Percentiles rank a stretch among this genome's conserved stretches.
These are phyloP conservation scores for Ctenomys sociabilis DNA, from an alignment of 2,113 vertebrate genomes.

Conservation along the genomic window DNA sequence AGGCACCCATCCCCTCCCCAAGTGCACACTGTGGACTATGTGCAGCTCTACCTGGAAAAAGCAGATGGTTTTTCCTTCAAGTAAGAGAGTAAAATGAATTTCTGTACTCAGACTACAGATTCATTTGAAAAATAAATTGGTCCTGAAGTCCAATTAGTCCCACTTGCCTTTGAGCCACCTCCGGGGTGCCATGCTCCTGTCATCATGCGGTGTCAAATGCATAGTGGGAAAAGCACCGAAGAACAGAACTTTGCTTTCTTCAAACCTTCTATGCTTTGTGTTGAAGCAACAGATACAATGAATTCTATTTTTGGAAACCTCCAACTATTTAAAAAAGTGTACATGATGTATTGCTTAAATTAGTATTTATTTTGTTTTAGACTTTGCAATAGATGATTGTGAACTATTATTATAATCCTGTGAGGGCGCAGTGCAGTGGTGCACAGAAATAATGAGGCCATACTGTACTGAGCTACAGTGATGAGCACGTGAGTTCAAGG, in stretches of 20 bases:
- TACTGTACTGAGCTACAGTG: background rate
- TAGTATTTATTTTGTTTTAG: background rate
- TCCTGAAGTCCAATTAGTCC: background rate
- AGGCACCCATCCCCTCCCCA: fast-evolving
- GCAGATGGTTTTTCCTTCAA: background rate
- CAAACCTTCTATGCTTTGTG: too few species aligned
- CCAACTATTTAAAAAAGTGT: background rate
- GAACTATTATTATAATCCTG: background rate
- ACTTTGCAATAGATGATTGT: background rate
- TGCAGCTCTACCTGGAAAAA: background rate
- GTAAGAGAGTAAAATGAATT: background rate
- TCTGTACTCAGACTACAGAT: fast-evolving
- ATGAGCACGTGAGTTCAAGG: too few species aligned
- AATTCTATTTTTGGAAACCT: background rate
- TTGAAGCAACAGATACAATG: fast-evolving
- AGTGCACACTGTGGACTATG: too few species aligned
- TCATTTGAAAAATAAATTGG: background rate
- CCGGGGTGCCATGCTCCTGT: fast-evolving
- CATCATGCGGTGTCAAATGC: background rate
- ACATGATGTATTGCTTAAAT: background rate
- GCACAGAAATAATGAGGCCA: background rate
- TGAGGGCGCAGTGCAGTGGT: background rate
- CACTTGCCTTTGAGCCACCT: background rate
- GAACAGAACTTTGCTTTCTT: background rate
- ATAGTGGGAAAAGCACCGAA: background rate